phyloP scores from a whole-genome alignment of 1,140 invertebrate genomes.

The Grapholita molesta region DNA sequence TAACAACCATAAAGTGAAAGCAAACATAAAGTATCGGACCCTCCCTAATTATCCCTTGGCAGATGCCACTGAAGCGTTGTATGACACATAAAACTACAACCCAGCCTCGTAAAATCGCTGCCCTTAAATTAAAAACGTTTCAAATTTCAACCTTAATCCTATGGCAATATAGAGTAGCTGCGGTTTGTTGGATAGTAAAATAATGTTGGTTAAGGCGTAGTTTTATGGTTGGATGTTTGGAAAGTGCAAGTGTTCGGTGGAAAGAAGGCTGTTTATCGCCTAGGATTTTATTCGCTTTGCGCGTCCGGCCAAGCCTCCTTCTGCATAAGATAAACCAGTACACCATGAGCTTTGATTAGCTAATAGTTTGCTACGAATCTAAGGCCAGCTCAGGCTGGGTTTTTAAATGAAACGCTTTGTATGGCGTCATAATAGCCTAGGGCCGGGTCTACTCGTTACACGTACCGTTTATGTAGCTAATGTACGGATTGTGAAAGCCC shows the following conservation, averaged over 20 bases:
- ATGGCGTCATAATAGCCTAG: neutral
- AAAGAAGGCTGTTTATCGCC: slow-evolving; percentile 9
- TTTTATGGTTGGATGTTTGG: slow-evolving; percentile 5
- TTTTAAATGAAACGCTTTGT: neutral
- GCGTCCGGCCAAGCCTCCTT: neutral
- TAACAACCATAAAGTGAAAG: slow-evolving; percentile 8
- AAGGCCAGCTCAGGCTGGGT: neutral
- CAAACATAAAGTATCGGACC: slow-evolving; percentile 16
- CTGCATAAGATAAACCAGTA: neutral
- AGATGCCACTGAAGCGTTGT: slow-evolving; percentile 17
- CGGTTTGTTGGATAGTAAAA: neutral
- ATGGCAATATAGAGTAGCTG: neutral
- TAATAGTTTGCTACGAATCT: neutral
- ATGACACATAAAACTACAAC: slow-evolving; percentile 16
- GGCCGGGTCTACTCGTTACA: slow-evolving; percentile 3
- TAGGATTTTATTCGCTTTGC: neutral
- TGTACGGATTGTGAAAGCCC: slow-evolving; percentile 11
- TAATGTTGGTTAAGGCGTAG: neutral
- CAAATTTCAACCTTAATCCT: neutral
- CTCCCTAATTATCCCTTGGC: slow-evolving; percentile 17
- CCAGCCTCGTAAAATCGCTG: neutral
- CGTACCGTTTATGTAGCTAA: slow-evolving; percentile 13
- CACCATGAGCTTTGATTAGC: neutral
- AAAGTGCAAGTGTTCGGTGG: slow-evolving; percentile 13
- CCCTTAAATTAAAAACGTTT: neutral